These are phyloP conservation scores for Empidonax alnorum DNA, from an alignment of 2,113 vertebrate genomes.

Conservation along the genomic window DNA sequence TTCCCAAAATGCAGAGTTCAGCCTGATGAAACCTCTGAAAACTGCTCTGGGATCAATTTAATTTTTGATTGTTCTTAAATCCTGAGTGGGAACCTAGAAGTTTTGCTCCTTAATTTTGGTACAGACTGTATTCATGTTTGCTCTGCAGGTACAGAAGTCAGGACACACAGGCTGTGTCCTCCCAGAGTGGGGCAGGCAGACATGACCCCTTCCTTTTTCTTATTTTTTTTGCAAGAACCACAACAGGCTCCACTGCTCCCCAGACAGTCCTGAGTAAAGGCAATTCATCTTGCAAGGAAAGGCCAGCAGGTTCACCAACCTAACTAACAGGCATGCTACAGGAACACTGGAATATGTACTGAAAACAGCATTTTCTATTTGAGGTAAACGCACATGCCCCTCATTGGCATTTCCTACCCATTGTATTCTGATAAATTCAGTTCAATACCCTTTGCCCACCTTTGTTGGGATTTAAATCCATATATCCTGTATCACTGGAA, in stretches of 20 bases:
- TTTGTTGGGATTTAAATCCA: background rate
- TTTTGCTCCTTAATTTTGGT: background rate
- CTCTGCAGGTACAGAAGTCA: background rate
- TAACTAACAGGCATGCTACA: background rate
- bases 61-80: background rate
- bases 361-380: background rate
- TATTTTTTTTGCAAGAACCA: background rate
- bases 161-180: background rate
- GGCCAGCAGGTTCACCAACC: background rate
- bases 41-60: background rate
- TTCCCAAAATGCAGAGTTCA: background rate
- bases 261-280: background rate
- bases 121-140: background rate
- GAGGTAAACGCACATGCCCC: background rate
- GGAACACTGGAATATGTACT: background rate
- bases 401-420: background rate
- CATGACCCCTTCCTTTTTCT: background rate
- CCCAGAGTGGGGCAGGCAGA: background rate
- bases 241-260: background rate
- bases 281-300: constrained; percentile 7
- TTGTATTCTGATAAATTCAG: background rate
- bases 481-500: background rate
- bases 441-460: background rate
- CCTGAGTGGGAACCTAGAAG: background rate
- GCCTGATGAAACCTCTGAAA: accelerated